Evolutionary conservation across 1,140 invertebrate genomes (phyloP), one percentile per base, ranked within the genome.

Genomic region (Lepidurus apus): DNA sequence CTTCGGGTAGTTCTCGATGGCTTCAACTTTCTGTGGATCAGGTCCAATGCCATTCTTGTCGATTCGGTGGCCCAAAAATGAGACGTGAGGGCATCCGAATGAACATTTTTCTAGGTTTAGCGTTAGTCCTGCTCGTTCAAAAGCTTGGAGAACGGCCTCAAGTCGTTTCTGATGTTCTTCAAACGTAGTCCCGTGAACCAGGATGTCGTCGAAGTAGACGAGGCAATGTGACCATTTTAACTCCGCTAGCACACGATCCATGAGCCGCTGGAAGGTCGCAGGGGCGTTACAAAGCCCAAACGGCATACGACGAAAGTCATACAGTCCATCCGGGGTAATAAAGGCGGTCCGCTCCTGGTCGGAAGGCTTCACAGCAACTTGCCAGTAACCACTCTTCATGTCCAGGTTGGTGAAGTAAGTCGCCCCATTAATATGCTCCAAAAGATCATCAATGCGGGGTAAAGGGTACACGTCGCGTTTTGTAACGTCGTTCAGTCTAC

Each of bases 301-400:
- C 1, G 85, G 83, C 82, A 85, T 84, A 1, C 81, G 77, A 2
- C 78, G 79, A 76, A 82, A 86, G 8, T 84, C 78, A 77, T 80
- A 87, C 3, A 85, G 80, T 1, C 84, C 84, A 7, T 84, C 82
- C 1, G 83, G 84, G 0, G 85, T 84, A 7, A 84, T 82, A 77
- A 88, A 88, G 0, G 85, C 86, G 0, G 87, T 89, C 44, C 84
- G 84, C 1, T 77, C 26, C 21, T 73, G 34, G 76, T 84, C 83
- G 3, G 81, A 77, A 8, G 77, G 13, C 7, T 83, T 74, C n/a
- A 89, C 78, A 42, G 74, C 75, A 6, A 88, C 81, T 77, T 87
- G 86, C 85, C 85, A 85, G 77, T 82, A 84, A 11, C 84, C 84
- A 34, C 78, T 77, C 17, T 80, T 77, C n/a, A 80, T 43, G 43